A percentile compares a stretch with the other conserved stretches of the same genome.
These are phyloP conservation scores for Nipponacmea schrenckii DNA, from an alignment of 2,888 invertebrate genomes.

Conservation along the genomic window DNA sequence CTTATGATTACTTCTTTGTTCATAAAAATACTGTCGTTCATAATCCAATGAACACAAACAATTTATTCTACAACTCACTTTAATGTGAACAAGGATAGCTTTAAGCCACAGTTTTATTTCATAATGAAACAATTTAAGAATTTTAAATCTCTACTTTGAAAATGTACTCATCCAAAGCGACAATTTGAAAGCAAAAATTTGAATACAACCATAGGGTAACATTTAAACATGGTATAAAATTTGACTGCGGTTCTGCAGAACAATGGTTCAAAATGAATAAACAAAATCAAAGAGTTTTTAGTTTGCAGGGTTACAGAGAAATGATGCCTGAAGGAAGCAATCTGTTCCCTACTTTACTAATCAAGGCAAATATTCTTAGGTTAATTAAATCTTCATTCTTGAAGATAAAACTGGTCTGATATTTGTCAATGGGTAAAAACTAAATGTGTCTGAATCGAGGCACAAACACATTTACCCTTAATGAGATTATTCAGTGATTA, in stretches of 20 bases:
- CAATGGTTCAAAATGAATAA: too few species aligned
- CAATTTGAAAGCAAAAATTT: too few species aligned
- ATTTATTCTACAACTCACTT: neutral
- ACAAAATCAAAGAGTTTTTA: neutral
- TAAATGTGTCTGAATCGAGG: slow-evolving; percentile 1
- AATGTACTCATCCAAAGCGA: too few species aligned
- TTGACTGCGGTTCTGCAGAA: too few species aligned
- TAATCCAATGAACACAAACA: neutral
- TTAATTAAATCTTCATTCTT: slow-evolving; percentile 4
- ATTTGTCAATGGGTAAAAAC: slow-evolving; percentile 7
- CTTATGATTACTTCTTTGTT: slow-evolving; percentile 6
- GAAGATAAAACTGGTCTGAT: slow-evolving; percentile 2
- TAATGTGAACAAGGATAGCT: neutral
- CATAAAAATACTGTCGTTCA: neutral
- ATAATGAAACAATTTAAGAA: too few species aligned
- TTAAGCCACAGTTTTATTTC: neutral
- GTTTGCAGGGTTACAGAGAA: neutral
- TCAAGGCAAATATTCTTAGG: neutral
- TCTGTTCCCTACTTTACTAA: neutral
- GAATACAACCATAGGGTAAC: too few species aligned
- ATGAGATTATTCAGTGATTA: slow-evolving; percentile 7
- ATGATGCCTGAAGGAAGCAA: neutral
- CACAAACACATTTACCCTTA: slow-evolving; percentile 1
- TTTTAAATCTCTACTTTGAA: too few species aligned
- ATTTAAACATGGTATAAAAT: too few species aligned